Evolutionary conservation across 2,797 vertebrate species (phyloP).

Genomic region (Phrynocephalus forsythii): DNA sequence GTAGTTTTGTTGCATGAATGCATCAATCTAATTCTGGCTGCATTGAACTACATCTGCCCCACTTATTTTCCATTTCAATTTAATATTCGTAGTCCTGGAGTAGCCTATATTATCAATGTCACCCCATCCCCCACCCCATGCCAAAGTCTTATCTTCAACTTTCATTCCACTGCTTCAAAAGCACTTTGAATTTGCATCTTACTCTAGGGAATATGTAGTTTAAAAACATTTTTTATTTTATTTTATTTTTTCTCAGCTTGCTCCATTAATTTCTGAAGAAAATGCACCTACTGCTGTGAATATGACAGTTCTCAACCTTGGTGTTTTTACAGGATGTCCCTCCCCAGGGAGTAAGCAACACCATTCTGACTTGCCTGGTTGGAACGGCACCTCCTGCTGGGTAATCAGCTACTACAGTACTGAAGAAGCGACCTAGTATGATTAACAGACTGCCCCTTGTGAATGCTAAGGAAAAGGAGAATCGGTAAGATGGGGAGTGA

Average conservation of each 20-base stretch:
- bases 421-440: constrained; percentile 67
- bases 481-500: constrained; percentile 47
- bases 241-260: constrained; percentile 75
- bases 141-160: constrained; percentile 83
- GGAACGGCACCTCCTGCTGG: constrained; percentile 77
- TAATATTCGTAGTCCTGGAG: constrained; percentile 67
- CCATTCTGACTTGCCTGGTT: constrained; percentile 78
- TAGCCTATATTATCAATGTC: constrained; percentile 81
- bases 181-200: constrained; percentile 86
- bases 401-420: constrained; percentile 75
- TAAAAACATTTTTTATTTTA: constrained; percentile 77
- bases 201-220: constrained; percentile 85
- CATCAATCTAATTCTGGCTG: constrained; percentile 23
- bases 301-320: constrained; percentile 86
- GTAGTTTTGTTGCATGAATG: constrained; percentile 6
- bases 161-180: constrained; percentile 84
- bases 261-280: constrained; percentile 86
- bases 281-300: constrained; percentile 85
- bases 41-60: constrained; percentile 63
- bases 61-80: constrained; percentile 73
- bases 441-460: constrained; percentile 67
- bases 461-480: constrained; percentile 70
- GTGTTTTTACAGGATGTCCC: constrained; percentile 85
- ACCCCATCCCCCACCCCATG: constrained; percentile 29
- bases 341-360: constrained; percentile 79